Evolutionary conservation across 2,113 vertebrate species (phyloP), one percentile per base, ranked within the genome.

Genomic region (Ciconia stormi): DNA sequence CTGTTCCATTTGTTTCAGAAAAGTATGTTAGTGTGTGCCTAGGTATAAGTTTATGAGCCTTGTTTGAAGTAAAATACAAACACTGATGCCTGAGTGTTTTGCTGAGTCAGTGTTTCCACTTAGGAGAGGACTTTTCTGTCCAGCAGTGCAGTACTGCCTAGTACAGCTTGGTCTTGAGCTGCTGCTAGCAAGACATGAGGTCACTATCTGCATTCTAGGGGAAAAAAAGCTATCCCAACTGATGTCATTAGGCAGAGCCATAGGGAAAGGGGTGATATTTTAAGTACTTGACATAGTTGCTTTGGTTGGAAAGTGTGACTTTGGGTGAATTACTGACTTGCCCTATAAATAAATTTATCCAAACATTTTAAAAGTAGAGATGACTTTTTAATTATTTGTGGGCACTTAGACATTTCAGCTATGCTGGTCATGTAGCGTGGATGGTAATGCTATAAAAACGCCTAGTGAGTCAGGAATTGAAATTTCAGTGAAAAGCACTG

Each of bases 341-440:
- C 34, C n/a, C 81, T 95, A 84, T 82, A 92, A 95, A 91, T 95
- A 96, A 71, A 95, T 89, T 74, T 93, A 74, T 96, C 56, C 52
- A 92, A 97, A 78, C 44, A 65, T 83, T 94, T 89, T n/a, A 94
- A 69, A 95, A 95, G 38, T 62, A 46, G 77, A 78, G 89, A 92
- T 66, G 87, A 50, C 77, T 95, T 96, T 92, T 87, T 94, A 91
- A 94, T 92, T 95, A 67, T 82, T 96, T 89, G 83, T 94, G 91
- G 89, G 73, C 56, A 73, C 38, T 82, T 82, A 58, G 62, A 69
- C 67, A 63, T 91, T 95, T 94, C 65, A 91, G 80, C 62, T 87
- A 69, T 91, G 89, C 78, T 72, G 77, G 30, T 79, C 65, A 30
- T 66, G 53, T 62, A 94, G 34, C 4, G 0, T 82, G 73, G 65